Evolutionary conservation across 35 echinoderm and acorn worm genomes (phyloP).

Genomic region (Eucidaris tribuloides): DNA sequence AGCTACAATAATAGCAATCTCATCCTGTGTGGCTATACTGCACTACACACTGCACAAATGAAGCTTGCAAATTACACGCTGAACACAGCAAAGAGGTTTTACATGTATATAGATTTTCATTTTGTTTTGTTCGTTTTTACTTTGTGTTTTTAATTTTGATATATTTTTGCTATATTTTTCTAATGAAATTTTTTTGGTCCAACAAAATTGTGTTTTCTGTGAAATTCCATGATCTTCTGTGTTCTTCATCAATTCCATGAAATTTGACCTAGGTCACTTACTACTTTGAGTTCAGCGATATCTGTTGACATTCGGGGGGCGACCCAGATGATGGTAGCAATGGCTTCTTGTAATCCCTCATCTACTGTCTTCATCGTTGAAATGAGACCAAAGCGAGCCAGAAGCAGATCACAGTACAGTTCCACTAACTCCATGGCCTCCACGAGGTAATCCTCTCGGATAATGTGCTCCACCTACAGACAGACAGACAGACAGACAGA

Average conservation of each 20-base stretch:
- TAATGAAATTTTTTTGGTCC: too few species aligned
- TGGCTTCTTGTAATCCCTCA: constrained; percentile 59
- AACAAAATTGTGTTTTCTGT: background rate
- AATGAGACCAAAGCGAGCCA: constrained; percentile 85
- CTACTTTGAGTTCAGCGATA: constrained; percentile 81
- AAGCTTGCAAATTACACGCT: too few species aligned
- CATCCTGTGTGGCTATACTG: too few species aligned
- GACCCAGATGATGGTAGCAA: constrained; percentile 89
- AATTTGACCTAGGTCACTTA: constrained; percentile 2
- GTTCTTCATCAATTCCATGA: background rate
- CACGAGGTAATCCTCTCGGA: constrained; percentile 97
- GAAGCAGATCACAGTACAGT: constrained; percentile 85
- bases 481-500: too few species aligned
- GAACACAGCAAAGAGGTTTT: background rate
- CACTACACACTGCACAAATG: too few species aligned
- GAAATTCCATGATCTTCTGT: background rate
- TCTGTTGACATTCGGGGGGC: constrained; percentile 82
- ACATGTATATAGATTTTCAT: background rate
- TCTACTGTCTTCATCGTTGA: constrained; percentile 71
- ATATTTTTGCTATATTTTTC: too few species aligned
- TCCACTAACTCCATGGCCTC: constrained; percentile 98
- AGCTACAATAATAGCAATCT: too few species aligned
- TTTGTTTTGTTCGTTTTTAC: background rate
- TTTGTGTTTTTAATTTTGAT: too few species aligned
- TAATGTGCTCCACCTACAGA: constrained; percentile 97